Conservation (phyloP, 2,888 invertebrate genomes). For the Tholera decimalis region DNA sequence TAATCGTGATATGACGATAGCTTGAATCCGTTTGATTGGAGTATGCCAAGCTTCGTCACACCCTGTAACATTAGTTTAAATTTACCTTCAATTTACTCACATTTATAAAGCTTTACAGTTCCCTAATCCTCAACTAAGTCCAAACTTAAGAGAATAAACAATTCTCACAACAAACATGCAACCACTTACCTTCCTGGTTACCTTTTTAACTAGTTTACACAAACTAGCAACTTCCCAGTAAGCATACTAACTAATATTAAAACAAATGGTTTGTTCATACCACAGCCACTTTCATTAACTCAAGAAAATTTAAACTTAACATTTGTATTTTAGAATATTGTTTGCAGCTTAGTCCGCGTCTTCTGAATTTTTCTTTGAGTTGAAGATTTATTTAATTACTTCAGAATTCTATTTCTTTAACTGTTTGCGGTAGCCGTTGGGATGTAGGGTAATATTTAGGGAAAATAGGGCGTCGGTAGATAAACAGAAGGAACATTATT, state of each 20-base stretch:
- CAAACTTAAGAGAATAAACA: constrained; percentile 26
- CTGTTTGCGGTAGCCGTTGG: not conserved
- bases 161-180: constrained; percentile 27
- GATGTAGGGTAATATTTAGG: not conserved
- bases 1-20: too few species aligned
- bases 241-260: constrained; percentile 41
- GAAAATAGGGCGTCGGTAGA: not conserved
- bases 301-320: constrained; percentile 37
- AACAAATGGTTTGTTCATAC: constrained; percentile 45
- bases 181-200: constrained; percentile 28
- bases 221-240: constrained; percentile 22
- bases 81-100: too few species aligned
- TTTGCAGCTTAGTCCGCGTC: not conserved
- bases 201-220: constrained; percentile 26
- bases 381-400: constrained; percentile 6
- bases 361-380: constrained; percentile 1
- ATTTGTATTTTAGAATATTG: constrained; percentile 12
- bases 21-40: too few species aligned
- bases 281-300: constrained; percentile 6
- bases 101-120: not conserved
- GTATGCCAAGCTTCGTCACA: too few species aligned
- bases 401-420: not conserved
- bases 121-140: not conserved
- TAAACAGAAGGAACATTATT: constrained; percentile 22
- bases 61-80: too few species aligned